These are phyloP conservation scores for Stigmatopora nigra DNA, from an alignment of 2,113 vertebrate species.

Conservation along the genomic window DNA sequence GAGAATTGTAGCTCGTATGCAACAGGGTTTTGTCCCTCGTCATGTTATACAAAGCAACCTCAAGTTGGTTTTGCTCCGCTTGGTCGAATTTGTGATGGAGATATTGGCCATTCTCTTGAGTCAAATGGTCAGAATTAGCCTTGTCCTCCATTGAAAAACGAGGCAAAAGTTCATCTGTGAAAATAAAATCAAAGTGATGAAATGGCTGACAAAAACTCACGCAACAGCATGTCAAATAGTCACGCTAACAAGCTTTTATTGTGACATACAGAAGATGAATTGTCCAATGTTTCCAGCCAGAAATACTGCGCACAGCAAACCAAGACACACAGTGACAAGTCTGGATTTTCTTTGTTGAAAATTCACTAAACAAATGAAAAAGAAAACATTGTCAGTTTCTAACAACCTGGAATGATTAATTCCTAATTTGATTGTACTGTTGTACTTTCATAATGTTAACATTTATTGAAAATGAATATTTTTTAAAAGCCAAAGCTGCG, in stretches of 20 bases:
- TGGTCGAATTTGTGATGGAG: not conserved
- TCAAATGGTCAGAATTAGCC: not conserved
- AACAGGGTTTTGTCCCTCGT: not conserved
- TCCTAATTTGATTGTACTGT: too few relatives aligned
- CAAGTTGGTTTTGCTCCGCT: not conserved
- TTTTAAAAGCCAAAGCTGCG: too few relatives aligned
- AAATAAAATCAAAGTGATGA: not conserved
- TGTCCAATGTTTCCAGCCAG: slow-evolving; percentile 36
- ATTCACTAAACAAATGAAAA: not conserved
- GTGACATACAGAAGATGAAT: slow-evolving; percentile 34
- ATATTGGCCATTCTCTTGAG: slow-evolving; percentile 1
- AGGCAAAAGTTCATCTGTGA: slow-evolving; percentile 23
- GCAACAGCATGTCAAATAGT: not conserved
- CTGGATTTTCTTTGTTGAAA: slow-evolving; percentile 3
- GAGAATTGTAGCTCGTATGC: not conserved
- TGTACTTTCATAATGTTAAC: too few relatives aligned
- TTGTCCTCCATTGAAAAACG: not conserved
- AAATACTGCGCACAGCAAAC: slow-evolving; percentile 25
- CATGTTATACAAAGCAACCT: not conserved
- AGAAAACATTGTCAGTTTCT: not conserved
- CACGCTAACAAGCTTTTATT: not conserved
- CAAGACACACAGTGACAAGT: slow-evolving; percentile 13
- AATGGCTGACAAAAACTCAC: not conserved
- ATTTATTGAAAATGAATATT: too few relatives aligned
- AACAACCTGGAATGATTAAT: not conserved